Base-by-base conservation (phyloP, 2,888 invertebrate genomes). In the Ennomos quercinarius region DNA sequence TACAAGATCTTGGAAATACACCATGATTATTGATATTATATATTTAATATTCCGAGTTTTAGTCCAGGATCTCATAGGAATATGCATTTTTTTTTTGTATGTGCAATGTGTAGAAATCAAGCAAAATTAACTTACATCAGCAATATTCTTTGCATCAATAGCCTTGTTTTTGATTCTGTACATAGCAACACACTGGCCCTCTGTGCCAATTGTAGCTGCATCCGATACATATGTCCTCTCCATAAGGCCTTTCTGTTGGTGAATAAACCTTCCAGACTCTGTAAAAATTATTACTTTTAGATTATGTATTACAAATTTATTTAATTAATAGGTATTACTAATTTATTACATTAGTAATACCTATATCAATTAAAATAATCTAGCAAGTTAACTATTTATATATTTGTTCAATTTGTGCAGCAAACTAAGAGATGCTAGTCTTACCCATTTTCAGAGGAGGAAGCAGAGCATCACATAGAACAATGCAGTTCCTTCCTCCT, bases 381-480 rank as follows among this genome's bases (percentile, higher is more conserved):
- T 27, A 27, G 27, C 27, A 17, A 17, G 17, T 17, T 17, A 17
- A 17, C 17, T 17, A 17, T 17, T 17, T 1, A 27, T 27, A 27
- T 27, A 4, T 6, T 6, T 27, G 6, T 27, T 27, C 2, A 17
- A 17, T 17, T 27, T 4, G 27, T 27, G 27, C 27, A 27, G 27
- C 27, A 27, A 6, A 27, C 2, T 27, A 27, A 27, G 27, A 27
- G 27, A 6, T 27, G 41, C 27, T 35, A 27, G 11, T 48, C 62
- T 76, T 92, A 95, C 95, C 95, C 80, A 95, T 84, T 66, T 94
- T 93, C 51, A 95, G 94, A 0, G 95, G 94, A 40, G 93, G 93
- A 72, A 95, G 93, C 17, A 94, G 80, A 68, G 96, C 95, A 84
- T 95, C 95, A 78, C 94, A 95, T 61, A 97, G 91, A 56, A 96